phyloP scores from a whole-genome alignment of 2,113 vertebrate genomes.

The Meles meles region DNA sequence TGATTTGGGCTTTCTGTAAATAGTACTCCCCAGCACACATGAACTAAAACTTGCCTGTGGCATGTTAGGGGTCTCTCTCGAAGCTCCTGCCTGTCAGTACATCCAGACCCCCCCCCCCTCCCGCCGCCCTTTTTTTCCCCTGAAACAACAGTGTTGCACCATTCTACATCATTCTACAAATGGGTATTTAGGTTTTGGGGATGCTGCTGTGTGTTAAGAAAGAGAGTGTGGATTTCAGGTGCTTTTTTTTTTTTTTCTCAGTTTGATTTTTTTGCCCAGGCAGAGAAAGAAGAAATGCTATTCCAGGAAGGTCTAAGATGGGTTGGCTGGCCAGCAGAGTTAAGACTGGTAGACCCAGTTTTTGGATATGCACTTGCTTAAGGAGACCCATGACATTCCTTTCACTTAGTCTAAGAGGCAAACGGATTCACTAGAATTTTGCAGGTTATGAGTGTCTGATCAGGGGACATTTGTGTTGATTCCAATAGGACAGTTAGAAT shows the following conservation, averaged over 20 bases:
- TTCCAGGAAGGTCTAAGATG: background rate
- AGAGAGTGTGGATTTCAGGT: background rate
- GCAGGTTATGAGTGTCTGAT: too few species aligned
- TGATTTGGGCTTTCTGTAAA: background rate
- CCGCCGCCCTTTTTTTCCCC: accelerated
- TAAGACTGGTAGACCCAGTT: background rate
- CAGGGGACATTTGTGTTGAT: background rate
- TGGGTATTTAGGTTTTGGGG: background rate
- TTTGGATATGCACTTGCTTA: background rate
- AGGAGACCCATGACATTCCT: accelerated
- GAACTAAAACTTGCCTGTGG: background rate
- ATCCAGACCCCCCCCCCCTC: background rate
- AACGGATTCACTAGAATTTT: background rate
- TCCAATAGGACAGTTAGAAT: background rate
- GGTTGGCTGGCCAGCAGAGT: background rate
- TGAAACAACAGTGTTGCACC: too few species aligned
- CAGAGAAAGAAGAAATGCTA: background rate
- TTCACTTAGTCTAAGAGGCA: background rate
- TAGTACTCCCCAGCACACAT: too few species aligned
- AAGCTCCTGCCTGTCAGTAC: background rate
- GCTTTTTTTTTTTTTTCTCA: background rate
- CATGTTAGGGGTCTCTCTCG: background rate
- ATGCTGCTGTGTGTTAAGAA: background rate
- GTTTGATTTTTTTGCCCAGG: background rate
- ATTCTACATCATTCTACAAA: background rate